phyloP scores from a whole-genome alignment of 2,797 vertebrate genomes.

The Vireo griseus region DNA sequence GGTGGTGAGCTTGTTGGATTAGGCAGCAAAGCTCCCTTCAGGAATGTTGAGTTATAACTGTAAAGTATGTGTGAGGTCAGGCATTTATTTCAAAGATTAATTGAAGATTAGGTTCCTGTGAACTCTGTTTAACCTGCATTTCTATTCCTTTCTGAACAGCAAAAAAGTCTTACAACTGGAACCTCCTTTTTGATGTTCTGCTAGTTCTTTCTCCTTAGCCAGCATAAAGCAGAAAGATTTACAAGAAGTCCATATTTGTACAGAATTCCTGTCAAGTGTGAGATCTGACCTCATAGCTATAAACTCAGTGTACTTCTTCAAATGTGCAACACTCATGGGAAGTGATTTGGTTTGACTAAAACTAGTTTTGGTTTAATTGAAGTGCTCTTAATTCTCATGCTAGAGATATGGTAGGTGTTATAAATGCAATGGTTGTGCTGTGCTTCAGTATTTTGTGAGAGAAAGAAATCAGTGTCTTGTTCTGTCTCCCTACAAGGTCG shows the following conservation, averaged over 20 bases:
- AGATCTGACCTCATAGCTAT: background rate
- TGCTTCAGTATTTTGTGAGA: background rate
- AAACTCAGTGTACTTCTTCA: background rate
- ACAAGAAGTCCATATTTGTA: background rate
- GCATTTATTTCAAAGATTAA: slow-evolving; percentile 53
- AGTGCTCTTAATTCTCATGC: background rate
- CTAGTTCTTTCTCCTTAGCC: background rate
- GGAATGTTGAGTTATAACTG: slow-evolving; percentile 51
- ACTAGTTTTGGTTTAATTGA: background rate
- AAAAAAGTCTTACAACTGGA: background rate
- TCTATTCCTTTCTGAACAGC: background rate
- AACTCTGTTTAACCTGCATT: slow-evolving; percentile 47
- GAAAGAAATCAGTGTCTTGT: background rate
- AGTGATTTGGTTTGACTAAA: background rate
- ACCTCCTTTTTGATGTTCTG: background rate
- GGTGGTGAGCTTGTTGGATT: background rate
- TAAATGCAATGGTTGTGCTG: background rate
- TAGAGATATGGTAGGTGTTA: background rate
- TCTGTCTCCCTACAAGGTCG: background rate
- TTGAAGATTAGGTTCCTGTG: slow-evolving; percentile 48
- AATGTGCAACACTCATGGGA: accelerated
- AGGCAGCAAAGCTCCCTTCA: slow-evolving; percentile 37
- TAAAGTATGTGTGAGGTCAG: slow-evolving; percentile 45
- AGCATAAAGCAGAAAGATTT: background rate
- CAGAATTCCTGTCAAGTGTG: background rate